Conservation (phyloP, 2,797 vertebrate species). For the Danio jaintianensis region DNA sequence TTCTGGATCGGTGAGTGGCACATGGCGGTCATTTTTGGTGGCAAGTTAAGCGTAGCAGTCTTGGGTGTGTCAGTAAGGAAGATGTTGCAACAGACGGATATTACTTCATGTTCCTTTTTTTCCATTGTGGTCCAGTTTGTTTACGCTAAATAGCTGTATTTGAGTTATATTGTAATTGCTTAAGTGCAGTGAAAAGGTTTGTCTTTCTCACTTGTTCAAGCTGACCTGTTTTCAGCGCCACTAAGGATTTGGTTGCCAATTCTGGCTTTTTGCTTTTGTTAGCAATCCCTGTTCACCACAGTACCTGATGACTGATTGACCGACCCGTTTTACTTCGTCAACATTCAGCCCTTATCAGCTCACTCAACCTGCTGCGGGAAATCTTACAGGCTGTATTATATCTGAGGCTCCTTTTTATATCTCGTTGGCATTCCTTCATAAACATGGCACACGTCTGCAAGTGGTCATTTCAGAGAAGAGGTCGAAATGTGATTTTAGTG, state of each 20-base stretch:
- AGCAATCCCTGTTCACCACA: slow-evolving; percentile 24
- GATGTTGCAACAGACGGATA: not conserved
- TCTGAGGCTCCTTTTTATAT: slow-evolving; percentile 13
- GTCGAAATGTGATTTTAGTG: slow-evolving; percentile 32
- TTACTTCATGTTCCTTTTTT: slow-evolving; percentile 32
- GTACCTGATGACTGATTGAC: slow-evolving; percentile 54
- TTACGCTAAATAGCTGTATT: not conserved
- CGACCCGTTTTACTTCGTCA: slow-evolving; percentile 34
- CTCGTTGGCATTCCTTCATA: slow-evolving; percentile 12
- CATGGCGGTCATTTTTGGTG: not conserved
- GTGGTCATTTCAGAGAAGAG: slow-evolving; percentile 2
- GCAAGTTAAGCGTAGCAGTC: not conserved
- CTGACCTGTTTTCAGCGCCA: slow-evolving; percentile 3
- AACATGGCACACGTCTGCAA: not conserved
- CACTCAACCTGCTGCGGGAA: slow-evolving; percentile 42
- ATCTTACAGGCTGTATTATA: slow-evolving; percentile 33
- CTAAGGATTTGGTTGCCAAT: not conserved
- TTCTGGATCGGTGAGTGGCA: not conserved
- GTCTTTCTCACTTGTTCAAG: not conserved
- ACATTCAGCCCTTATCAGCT: slow-evolving; percentile 52
- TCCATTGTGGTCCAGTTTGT: slow-evolving; percentile 10
- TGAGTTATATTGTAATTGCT: not conserved
- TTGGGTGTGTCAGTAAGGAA: slow-evolving; percentile 36
- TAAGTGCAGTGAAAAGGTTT: not conserved
- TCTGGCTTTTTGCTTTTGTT: slow-evolving; percentile 10